phyloP scores from a whole-genome alignment of 2,797 vertebrate species.

The Moxostoma hubbsi region DNA sequence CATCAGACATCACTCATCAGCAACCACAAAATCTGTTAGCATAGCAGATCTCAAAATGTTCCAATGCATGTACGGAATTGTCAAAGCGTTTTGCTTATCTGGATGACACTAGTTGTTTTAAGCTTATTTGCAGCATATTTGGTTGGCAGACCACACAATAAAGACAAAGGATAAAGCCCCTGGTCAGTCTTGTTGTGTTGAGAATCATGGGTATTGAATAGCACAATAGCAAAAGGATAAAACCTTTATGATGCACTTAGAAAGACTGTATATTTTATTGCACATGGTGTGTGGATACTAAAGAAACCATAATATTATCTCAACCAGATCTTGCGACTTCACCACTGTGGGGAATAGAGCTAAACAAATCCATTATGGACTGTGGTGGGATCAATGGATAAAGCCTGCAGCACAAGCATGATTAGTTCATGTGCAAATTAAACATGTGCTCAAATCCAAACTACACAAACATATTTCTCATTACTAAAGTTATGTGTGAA shows the following conservation, averaged over 20 bases:
- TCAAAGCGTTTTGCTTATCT: constrained; percentile 41
- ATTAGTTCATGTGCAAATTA: constrained; percentile 7
- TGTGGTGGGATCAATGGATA: constrained; percentile 44
- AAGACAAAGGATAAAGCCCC: not conserved
- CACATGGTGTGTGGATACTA: constrained; percentile 1
- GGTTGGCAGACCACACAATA: constrained; percentile 2
- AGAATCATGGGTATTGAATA: constrained; percentile 28
- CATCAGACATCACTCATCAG: constrained; percentile 37
- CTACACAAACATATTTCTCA: constrained; percentile 9
- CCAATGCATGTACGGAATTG: constrained; percentile 42
- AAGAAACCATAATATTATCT: constrained; percentile 29
- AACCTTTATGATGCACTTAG: not conserved
- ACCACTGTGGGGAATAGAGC: constrained; percentile 16
- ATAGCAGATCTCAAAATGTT: constrained; percentile 40
- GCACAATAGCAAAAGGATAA: constrained; percentile 31
- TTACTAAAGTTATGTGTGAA: not conserved
- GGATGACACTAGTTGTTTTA: constrained; percentile 29
- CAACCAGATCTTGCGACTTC: constrained; percentile 22
- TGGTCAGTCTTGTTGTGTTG: constrained; percentile 11
- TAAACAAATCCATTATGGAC: constrained; percentile 47
- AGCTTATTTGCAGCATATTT: constrained; percentile 7
- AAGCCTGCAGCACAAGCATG: constrained; percentile 23
- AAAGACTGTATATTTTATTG: constrained; percentile 18
- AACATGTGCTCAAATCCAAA: constrained; percentile 5
- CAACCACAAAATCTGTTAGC: constrained; percentile 51